Percentiles rank a stretch among this genome's conserved stretches.
Conservation (phyloP, 2,797 vertebrate species). For the Eulemur coronatus region DNA sequence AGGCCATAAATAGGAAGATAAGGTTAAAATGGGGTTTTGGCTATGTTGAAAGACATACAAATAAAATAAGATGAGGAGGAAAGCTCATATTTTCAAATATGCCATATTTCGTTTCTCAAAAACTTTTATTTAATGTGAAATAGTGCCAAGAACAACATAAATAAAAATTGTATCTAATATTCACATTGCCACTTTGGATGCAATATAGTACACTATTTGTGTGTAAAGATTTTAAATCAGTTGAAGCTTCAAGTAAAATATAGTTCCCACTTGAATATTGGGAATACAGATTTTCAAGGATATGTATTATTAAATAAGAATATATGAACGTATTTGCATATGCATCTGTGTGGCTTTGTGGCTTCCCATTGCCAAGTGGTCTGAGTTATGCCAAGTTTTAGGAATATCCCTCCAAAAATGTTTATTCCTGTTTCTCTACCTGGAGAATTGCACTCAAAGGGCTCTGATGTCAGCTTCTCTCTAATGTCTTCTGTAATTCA, state of each 20-base stretch:
- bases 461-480: neutral
- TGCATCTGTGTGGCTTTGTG: neutral
- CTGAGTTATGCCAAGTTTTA: neutral
- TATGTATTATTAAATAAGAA: neutral
- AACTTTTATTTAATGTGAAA: neutral
- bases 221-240: neutral
- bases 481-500: neutral
- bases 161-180: neutral
- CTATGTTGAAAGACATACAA: neutral
- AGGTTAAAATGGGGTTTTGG: neutral
- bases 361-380: neutral
- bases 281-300: neutral
- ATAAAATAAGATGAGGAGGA: neutral
- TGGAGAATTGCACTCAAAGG: neutral
- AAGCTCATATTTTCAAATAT: conserved; percentile 17
- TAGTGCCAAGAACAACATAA: neutral
- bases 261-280: neutral
- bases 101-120: neutral
- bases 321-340: neutral
- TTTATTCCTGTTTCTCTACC: neutral
- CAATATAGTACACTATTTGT: neutral
- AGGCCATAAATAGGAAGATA: neutral
- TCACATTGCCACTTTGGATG: neutral
- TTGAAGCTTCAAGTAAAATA: neutral
- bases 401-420: neutral